Base-by-base conservation (phyloP, 1,140 invertebrate genomes). In the Drosophila tropicalis region DNA sequence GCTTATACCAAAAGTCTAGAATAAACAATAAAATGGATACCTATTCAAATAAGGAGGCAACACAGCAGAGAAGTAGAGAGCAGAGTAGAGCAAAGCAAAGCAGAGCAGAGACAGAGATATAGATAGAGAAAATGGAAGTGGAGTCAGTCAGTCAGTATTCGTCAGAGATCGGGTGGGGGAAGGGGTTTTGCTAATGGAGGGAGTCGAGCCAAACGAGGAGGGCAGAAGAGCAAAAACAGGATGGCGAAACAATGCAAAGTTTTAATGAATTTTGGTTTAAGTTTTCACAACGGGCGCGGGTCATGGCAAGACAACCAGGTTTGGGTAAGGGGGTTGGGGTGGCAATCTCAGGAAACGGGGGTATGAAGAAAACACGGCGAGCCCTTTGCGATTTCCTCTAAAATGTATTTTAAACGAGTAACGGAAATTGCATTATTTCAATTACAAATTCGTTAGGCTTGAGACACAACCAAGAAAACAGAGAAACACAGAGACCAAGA, bases 191-290 rank as follows among this genome's bases (percentile, higher is more conserved):
- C 22, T 25, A 25, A 25, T 25, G 22, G 22, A 25, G 22, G 22
- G 22, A 25, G 65, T 64, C 40, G 69, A 68, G 75, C n/a, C 61
- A 40, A 47, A 17, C 56, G 41, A 61, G 41, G 36, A 9, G 15
- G 44, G 17, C 19, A 55, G 60, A 17, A 62, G 19, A 36, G 54
- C 17, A 67, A 57, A 56, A 61, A 40, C 34, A 34, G 44, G 55
- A 70, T 67, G 66, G 65, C 58, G 74, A 77, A 87, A 89, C 84
- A 89, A 89, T 84, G 84, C 80, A 89, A 89, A 89, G 85, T 89
- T 89, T 89, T 89, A 89, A 89, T 89, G 84, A 89, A 89, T 89
- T 89, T 89, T 89, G 81, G 80, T 89, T 90, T 90, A 89, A 89
- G 84, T 89, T 89, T 89, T 89, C 77, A 81, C 44, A 51, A 51